These are phyloP conservation scores for Cheilinus undulatus DNA, from an alignment of 2,113 vertebrate species.

Conservation along the genomic window DNA sequence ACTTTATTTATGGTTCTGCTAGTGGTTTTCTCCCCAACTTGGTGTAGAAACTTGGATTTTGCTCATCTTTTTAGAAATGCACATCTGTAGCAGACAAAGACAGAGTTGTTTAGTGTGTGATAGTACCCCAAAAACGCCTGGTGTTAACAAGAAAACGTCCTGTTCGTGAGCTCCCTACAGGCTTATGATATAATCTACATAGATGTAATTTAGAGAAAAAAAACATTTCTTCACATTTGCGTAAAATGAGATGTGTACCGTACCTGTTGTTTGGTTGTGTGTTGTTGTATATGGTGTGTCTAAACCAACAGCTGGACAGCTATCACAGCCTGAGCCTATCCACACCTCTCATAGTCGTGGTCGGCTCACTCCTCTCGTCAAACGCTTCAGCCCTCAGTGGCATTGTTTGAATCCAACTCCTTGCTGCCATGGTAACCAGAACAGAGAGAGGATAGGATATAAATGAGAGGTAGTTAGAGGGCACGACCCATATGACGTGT, in stretches of 20 bases:
- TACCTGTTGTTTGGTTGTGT: background rate
- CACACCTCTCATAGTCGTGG: slow-evolving; percentile 40
- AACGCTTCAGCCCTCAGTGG: slow-evolving; percentile 52
- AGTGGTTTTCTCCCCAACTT: no score
- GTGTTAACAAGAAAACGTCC: background rate
- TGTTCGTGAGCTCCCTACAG: background rate
- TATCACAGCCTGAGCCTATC: background rate
- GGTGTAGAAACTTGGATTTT: no score
- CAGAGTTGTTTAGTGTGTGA: no score
- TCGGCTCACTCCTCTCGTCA: slow-evolving; percentile 44
- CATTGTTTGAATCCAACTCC: slow-evolving; percentile 75
- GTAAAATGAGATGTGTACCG: no score
- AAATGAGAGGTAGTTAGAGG: slow-evolving; percentile 68
- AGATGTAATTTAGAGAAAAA: background rate
- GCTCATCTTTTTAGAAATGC: no score
- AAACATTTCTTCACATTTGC: background rate
- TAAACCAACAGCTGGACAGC: slow-evolving; percentile 6
- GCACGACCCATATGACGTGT: slow-evolving; percentile 53
- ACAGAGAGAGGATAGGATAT: slow-evolving; percentile 55
- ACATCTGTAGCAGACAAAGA: no score
- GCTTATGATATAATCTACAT: background rate
- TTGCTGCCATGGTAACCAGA: slow-evolving; percentile 77
- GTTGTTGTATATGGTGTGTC: background rate
- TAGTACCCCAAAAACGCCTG: background rate
- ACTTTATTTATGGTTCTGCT: no score